phyloP scores from a whole-genome alignment of 2,888 invertebrate species.

The Drosophila pseudotakahashii region DNA sequence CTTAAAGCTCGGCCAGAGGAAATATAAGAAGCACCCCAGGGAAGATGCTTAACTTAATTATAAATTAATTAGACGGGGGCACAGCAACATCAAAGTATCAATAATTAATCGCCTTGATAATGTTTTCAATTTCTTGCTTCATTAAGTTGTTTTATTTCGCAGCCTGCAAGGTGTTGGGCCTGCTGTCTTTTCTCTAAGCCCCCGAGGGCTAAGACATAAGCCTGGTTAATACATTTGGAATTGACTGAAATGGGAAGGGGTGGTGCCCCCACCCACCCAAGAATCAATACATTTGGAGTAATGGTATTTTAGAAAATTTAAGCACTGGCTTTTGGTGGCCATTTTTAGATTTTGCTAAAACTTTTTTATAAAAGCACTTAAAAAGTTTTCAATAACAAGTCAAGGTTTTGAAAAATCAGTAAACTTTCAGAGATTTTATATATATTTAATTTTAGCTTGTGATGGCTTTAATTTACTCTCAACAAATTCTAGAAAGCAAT shows the following conservation, averaged over 20 bases:
- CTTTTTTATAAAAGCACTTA: background rate
- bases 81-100: conserved; percentile 74
- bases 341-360: background rate
- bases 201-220: conserved; percentile 42
- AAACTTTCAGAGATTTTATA: background rate
- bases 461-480: background rate
- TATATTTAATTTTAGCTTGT: background rate
- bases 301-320: background rate
- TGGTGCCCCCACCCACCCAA: background rate
- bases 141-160: conserved; percentile 67
- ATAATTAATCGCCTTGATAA: conserved; percentile 78
- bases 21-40: conserved; percentile 21
- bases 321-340: background rate
- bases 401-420: background rate
- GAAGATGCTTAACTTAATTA: conserved; percentile 74
- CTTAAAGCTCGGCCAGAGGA: conserved; percentile 11
- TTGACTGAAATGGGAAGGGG: conserved; percentile 32
- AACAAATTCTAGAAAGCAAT: background rate
- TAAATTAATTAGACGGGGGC: conserved; percentile 71
- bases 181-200: conserved; percentile 33
- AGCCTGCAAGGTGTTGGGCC: conserved; percentile 43
- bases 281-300: conserved; percentile 19
- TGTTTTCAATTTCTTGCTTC: conserved; percentile 80
- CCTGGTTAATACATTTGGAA: conserved; percentile 59
- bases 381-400: background rate